Evolutionary conservation across 2,797 vertebrate genomes (phyloP), one percentile per base, ranked within the genome.

Genomic region (Semotilus atromaculatus): DNA sequence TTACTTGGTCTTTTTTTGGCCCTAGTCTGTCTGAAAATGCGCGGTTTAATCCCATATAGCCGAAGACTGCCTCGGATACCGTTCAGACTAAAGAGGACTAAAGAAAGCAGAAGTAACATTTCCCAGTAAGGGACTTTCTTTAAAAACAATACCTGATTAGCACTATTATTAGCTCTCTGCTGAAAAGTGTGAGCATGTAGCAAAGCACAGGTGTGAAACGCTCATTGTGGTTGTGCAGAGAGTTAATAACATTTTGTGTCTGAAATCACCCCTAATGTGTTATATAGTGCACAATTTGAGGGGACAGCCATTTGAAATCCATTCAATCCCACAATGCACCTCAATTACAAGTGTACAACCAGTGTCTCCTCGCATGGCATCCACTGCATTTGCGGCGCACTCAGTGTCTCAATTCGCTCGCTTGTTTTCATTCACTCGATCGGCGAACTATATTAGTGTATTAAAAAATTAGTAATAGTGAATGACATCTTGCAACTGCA

Each of bases 1-100:
- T 81, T 45, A 21, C 62, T 68, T 68, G 14, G 55, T 74, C 70
- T 87, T 64, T 18, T 64, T 84, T 74, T 84, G 51, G 74, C 43
- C 36, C 58, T 78, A 48, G 53, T 31, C 71, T 87, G 78, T 38
- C 51, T 82, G 74, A 86, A 87, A 71, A 64, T 82, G 74, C 60
- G 70, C 31, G 2, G 82, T 87, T 82, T 90, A 90, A 90, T 91
- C 86, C 88, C 80, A 86, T 85, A 90, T 89, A 90, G 84, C 74
- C 51, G 55, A 85, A n/a, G n/a, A n/a, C 70, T 87, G 75, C 81
- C 82, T 86, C 1, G 34, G 75, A 62, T 18, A 51, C 60, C 85
- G 73, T 86, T 86, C 88, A 81, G 48, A 34, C 45, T 53, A 72
- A 74, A 74, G 13, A 40, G 19, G 81, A 85, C 73, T 89, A 82